These are phyloP conservation scores for Bruchidius siliquastri DNA, from an alignment of 2,888 invertebrate species.

Conservation along the genomic window DNA sequence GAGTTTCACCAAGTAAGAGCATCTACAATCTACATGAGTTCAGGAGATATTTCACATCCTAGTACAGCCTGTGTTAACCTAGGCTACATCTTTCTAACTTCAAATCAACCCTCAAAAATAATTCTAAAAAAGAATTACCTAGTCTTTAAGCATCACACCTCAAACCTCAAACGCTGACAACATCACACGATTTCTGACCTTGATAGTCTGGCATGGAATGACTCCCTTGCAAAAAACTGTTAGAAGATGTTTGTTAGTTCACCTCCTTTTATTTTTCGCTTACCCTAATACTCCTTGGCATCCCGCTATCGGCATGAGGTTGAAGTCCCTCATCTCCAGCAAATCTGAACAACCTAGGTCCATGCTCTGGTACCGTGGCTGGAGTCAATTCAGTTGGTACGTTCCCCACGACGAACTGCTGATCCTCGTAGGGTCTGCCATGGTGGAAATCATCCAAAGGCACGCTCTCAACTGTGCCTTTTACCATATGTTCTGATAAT, in stretches of 20 bases:
- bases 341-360: constrained; percentile 42
- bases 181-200: too few relatives aligned
- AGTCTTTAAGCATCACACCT: too few relatives aligned
- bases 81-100: too few relatives aligned
- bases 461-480: constrained; percentile 35
- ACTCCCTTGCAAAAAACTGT: background rate
- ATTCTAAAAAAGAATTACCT: too few relatives aligned
- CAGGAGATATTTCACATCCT: too few relatives aligned
- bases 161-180: too few relatives aligned
- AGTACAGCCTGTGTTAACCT: too few relatives aligned
- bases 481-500: constrained; percentile 17
- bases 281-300: background rate
- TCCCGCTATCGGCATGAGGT: background rate
- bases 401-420: constrained; percentile 64
- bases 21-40: too few relatives aligned
- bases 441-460: constrained; percentile 16
- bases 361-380: constrained; percentile 61
- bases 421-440: constrained; percentile 3
- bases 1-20: too few relatives aligned
- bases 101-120: too few relatives aligned
- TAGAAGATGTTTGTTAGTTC: background rate
- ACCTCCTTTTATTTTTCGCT: background rate
- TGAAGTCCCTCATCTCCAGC: background rate
- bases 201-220: too few relatives aligned
- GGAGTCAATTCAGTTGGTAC: constrained; percentile 55